Conservation (phyloP, 2,113 vertebrate genomes). For the Tychaedon coryphoeus region DNA sequence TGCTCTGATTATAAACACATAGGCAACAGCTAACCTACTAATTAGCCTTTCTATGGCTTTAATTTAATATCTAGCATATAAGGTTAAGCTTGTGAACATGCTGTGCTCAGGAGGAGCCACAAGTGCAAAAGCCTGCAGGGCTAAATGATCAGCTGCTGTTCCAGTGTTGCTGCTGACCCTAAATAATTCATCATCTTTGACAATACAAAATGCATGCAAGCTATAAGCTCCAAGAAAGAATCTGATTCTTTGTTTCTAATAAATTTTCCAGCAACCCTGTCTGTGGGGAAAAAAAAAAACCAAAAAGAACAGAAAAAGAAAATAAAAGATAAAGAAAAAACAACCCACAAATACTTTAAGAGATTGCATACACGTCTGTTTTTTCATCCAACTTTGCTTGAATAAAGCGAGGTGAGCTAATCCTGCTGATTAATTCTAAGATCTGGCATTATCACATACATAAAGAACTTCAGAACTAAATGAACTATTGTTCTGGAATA, state of each 20-base stretch:
- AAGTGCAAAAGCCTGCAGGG: not conserved
- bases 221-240: not conserved
- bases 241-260: not conserved
- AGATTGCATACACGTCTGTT: not conserved
- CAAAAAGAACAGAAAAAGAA: not conserved
- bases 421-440: not conserved
- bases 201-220: not conserved
- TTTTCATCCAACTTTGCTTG: not conserved
- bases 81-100: not conserved
- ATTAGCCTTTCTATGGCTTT: not conserved
- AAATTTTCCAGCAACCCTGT: not conserved
- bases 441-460: not conserved
- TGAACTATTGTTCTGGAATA: not conserved
- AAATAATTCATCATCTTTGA: not conserved
- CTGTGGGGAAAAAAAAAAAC: no score
- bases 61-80: not conserved
- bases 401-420: not conserved
- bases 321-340: no score
- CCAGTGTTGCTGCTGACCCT: not conserved
- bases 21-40: not conserved
- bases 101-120: not conserved
- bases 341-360: not conserved
- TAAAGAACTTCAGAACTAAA: not conserved
- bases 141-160: not conserved
- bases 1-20: not conserved